Percentiles rank a stretch among this genome's conserved stretches.
Evolutionary conservation across 2,888 invertebrate species (phyloP).

Genomic region (Lasioglossum leucozonium): DNA sequence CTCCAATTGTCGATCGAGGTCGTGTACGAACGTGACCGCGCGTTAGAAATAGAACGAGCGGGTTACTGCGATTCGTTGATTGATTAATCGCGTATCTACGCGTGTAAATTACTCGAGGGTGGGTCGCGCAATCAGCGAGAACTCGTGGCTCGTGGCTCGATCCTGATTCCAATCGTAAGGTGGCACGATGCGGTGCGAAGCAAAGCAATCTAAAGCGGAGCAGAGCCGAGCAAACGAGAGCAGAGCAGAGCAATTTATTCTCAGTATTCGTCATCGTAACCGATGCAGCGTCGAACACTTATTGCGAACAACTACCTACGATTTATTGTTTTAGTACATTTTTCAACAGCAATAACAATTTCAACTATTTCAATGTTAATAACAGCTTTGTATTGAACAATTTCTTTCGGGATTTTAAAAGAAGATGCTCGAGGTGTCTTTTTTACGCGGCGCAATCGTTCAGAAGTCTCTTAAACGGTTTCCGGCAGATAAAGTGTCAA

Average conservation of each 20-base stretch:
- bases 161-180: neutral
- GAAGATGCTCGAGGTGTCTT: neutral
- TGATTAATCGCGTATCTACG: slow-evolving; percentile 31
- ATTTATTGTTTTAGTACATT: neutral
- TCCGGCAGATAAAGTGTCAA: no score
- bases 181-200: neutral
- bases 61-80: slow-evolving; percentile 13
- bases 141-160: neutral
- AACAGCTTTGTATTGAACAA: neutral
- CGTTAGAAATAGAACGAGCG: slow-evolving; percentile 30
- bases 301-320: neutral
- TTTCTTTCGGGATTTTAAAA: neutral
- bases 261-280: neutral
- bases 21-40: slow-evolving; percentile 38
- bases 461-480: neutral
- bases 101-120: slow-evolving; percentile 6
- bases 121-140: neutral
- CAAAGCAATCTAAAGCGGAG: neutral
- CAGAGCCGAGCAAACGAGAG: neutral
- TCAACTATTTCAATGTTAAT: neutral
- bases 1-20: slow-evolving; percentile 67
- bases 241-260: neutral
- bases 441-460: neutral
- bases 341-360: neutral
- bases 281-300: slow-evolving; percentile 1